Base-by-base conservation (phyloP, 1,140 invertebrate species). In the Trachymyrmex cornetzi region DNA sequence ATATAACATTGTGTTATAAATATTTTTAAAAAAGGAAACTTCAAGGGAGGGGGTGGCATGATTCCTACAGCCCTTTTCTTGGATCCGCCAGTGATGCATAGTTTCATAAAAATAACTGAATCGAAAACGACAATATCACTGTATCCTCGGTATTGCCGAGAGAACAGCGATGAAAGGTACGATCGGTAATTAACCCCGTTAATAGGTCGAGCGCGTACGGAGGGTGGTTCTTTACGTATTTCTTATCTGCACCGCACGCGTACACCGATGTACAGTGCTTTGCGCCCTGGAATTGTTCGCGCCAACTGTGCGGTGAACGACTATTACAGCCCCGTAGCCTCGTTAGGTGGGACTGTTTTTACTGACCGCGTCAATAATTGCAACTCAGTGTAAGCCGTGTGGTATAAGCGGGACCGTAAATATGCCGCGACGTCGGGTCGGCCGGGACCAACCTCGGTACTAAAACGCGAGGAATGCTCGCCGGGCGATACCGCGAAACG, bases 181-280 rank as follows among this genome's bases (percentile, higher is more conserved):
- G 85, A 90, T 89, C 69, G 77, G 82, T 86, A 90, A 90, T 89
- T 87, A 89, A 90, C 71, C 77, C 77, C 77, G 87, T 89, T 89
- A 74, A 77, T 84, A 61, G 69, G 57, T 27, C 44, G 87, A 14
- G 50, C 72, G 74, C 67, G 59, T 74, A 75, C 59, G 50, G 27
- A 48, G 55, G 74, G 48, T 53, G 48, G 59, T 81, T 89, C 75
- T 88, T 89, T 48, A 38, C 22, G 69, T 71, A 86, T 89, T 89
- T 89, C 87, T 89, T 89, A 69, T 59, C 64, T 24, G 12, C 53
- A 9, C 14, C 19, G 53, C 48, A 69, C 34, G 34, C 71, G 53
- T 87, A 69, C 59, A 71, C 64, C 53, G 82, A 63, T 72, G 50
- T 61, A 57, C 22, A 50, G 77, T 69, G 57, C 55, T 81, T 86